A percentile compares a stretch with the other conserved stretches of the same genome.
These are phyloP conservation scores for Perizoma flavofasciatum DNA, from an alignment of 2,888 invertebrate species.

Conservation along the genomic window DNA sequence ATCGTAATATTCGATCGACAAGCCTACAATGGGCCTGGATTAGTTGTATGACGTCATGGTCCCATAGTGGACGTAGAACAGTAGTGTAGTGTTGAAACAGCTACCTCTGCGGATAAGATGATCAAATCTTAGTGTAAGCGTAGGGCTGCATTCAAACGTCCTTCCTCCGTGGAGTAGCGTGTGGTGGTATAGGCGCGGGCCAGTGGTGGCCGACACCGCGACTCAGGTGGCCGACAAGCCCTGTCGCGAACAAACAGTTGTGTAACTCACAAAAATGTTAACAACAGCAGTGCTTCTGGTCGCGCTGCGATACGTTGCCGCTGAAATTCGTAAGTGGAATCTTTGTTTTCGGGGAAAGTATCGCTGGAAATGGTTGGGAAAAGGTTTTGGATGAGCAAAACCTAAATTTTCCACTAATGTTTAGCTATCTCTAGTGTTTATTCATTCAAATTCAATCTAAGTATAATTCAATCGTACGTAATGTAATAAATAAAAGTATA, in stretches of 20 bases:
- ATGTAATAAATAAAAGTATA: too few relatives aligned
- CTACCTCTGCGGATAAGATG: conserved; percentile 25
- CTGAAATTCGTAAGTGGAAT: conserved; percentile 73
- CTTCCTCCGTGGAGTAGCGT: conserved; percentile 31
- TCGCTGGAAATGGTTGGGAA: neutral
- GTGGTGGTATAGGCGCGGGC: conserved; percentile 42
- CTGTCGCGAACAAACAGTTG: conserved; percentile 48
- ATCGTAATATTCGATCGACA: too few relatives aligned
- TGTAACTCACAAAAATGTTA: conserved; percentile 66
- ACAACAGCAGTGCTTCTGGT: conserved; percentile 58
- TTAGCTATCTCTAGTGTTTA: too few relatives aligned
- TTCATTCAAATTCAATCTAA: too few relatives aligned
- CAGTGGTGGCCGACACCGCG: conserved; percentile 74
- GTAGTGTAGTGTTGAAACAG: conserved; percentile 15
- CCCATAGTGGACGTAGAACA: neutral
- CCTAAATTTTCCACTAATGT: too few relatives aligned
- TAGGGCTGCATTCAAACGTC: conserved; percentile 30
- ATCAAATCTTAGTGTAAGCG: conserved; percentile 24
- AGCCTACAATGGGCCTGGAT: too few relatives aligned
- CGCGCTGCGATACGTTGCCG: conserved; percentile 65
- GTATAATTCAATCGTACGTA: too few relatives aligned
- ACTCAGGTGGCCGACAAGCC: conserved; percentile 67
- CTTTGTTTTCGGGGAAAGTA: neutral
- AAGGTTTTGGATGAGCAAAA: too few relatives aligned
- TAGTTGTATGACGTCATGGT: too few relatives aligned